These are phyloP conservation scores for Acropternis orthonyx DNA, from an alignment of 2,797 vertebrate genomes.

Conservation along the genomic window DNA sequence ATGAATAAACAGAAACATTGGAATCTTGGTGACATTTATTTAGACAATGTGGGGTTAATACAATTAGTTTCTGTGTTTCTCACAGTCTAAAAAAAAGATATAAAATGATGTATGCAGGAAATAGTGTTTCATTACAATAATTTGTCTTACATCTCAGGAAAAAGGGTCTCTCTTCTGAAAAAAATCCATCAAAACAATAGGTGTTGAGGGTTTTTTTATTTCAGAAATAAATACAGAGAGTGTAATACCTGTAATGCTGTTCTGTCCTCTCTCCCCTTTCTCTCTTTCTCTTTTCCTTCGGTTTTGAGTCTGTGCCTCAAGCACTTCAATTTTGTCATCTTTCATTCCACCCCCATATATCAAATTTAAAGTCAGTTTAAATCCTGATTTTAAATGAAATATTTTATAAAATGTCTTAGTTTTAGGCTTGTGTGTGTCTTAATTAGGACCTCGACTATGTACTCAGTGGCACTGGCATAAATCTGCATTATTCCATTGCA, in stretches of 20 bases:
- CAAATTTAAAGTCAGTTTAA: constrained; percentile 15
- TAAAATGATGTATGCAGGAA: not conserved
- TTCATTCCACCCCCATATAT: constrained; percentile 4
- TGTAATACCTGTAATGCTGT: not conserved
- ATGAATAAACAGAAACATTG: not conserved
- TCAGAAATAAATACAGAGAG: not conserved
- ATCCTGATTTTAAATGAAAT: constrained; percentile 28
- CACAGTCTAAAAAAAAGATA: not conserved
- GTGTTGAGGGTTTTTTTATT: not conserved
- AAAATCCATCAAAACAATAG: not conserved
- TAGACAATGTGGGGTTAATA: not conserved
- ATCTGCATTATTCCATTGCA: not conserved
- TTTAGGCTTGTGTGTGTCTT: constrained; percentile 15
- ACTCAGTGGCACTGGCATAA: not conserved
- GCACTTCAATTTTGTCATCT: constrained; percentile 27
- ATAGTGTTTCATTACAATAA: not conserved
- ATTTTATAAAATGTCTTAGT: not conserved
- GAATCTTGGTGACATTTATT: not conserved
- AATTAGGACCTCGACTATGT: not conserved
- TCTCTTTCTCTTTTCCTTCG: not conserved
- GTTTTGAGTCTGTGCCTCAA: not conserved
- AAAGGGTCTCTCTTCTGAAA: not conserved
- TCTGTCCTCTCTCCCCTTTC: not conserved
- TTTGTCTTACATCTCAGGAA: not conserved
- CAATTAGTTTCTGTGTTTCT: not conserved